Percentiles rank a stretch among this genome's conserved stretches.
These are phyloP conservation scores for Circaetus gallicus DNA, from an alignment of 2,113 vertebrate species.

Conservation along the genomic window DNA sequence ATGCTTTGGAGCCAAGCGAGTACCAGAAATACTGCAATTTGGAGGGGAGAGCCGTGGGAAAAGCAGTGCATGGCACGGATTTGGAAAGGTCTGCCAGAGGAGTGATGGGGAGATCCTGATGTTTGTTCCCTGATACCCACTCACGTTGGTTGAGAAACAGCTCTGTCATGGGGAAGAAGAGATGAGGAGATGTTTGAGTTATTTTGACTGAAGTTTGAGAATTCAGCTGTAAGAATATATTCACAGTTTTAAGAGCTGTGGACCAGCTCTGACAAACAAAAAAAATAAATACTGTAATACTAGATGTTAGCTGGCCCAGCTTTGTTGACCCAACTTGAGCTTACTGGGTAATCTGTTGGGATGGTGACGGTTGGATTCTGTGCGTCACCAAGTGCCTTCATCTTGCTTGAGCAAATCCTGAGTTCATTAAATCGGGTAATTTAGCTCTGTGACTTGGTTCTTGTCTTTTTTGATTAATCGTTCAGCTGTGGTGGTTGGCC, in stretches of 20 bases:
- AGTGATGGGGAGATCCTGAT: not conserved
- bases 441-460: not conserved
- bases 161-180: not conserved
- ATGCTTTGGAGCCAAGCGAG: rapidly evolving
- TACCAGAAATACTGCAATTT: not conserved
- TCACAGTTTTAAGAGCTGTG: not conserved
- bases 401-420: not conserved
- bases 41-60: not conserved
- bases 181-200: not conserved
- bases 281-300: not conserved
- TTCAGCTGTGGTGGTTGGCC: not conserved
- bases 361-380: not conserved
- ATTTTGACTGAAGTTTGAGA: not conserved
- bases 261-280: not conserved
- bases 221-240: not conserved
- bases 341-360: not conserved
- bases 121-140: not conserved
- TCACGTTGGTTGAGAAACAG: not conserved
- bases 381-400: not conserved
- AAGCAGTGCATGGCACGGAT: not conserved
- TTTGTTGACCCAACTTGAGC: not conserved
- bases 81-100: not conserved
- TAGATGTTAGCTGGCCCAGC: not conserved
- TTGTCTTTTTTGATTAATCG: not conserved
- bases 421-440: not conserved